Evolutionary conservation across 1,140 invertebrate genomes (phyloP).

Genomic region (Meloidogyne floridensis): DNA sequence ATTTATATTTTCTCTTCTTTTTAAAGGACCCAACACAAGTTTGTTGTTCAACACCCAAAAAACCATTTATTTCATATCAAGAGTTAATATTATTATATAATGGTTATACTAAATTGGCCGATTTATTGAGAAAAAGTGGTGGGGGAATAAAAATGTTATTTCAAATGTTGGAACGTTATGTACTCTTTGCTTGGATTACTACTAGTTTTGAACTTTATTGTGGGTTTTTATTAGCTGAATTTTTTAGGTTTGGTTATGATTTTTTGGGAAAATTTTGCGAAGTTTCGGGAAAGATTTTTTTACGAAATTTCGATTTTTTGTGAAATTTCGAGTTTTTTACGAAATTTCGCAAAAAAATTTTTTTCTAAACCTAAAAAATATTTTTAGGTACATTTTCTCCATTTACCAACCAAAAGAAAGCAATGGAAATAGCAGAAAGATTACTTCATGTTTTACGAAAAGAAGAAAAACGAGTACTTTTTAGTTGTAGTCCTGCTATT

Average conservation of each 20-base stretch:
- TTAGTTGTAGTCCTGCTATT: conserved; percentile 39
- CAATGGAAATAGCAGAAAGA: conserved; percentile 47
- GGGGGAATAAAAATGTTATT: conserved; percentile 46
- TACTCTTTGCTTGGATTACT: conserved; percentile 53
- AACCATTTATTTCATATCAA: conserved; percentile 44
- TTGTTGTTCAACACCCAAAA: conserved; percentile 53
- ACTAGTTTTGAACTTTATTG: conserved; percentile 50
- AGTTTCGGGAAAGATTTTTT: neutral
- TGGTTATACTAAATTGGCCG: conserved; percentile 47
- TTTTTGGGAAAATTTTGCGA: neutral
- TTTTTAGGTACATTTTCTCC: conserved; percentile 46
- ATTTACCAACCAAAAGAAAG: conserved; percentile 41
- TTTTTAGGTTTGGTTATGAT: neutral
- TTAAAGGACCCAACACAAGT: conserved; percentile 42
- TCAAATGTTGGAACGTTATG: conserved; percentile 35
- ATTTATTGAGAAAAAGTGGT: conserved; percentile 41
- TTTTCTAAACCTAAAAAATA: neutral
- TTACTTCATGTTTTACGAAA: conserved; percentile 43
- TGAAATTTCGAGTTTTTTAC: neutral
- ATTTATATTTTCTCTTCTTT: neutral
- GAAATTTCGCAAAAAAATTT: neutral
- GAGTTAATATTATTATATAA: conserved; percentile 45
- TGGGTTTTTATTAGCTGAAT: neutral
- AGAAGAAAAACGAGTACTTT: conserved; percentile 52
- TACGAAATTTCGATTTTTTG: neutral